Evolutionary conservation across 2,797 vertebrate species (phyloP), one percentile per base, ranked within the genome.

Genomic region (Mycteria americana): DNA sequence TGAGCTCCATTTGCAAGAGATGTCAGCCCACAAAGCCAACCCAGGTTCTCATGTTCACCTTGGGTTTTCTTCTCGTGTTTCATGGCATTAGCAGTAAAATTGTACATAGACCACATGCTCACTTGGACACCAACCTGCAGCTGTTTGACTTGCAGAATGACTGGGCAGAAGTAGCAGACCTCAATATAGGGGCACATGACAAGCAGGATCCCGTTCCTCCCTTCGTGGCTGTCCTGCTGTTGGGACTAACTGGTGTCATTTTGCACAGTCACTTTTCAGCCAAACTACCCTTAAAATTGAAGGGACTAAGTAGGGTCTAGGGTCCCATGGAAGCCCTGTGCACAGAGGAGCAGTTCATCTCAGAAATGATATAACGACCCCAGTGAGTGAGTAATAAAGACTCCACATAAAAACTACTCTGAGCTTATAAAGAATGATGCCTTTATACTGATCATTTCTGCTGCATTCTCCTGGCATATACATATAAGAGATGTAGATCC

Each of bases 371-470:
- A 65, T 50, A 82, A 78, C 68, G 75, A 87, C 46, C 65, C 51
- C 37, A 69, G 35, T 41, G 24, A 95, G 24, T 37, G 24, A 94
- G 27, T 59, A 72, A 64, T 35, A 82, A 92, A 81, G 15, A 53
- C 53, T 86, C 74, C 48, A 86, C 81, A 86, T 76, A 69, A 95
- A 87, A 96, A 65, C 60, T 23, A n/a, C 43, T 85, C 59, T 65
- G 59, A 92, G 25, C 4, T 96, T 82, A 65, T 31, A 84, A 94
- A 56, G 78, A 95, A 91, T 80, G 68, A 78, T 82, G 83, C 45
- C 48, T 94, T 95, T 96, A 89, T 80, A 56, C 45, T 10, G 33
- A 59, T n/a, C 7, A 41, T 93, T 93, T 76, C 56, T 73, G 54
- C 39, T 80, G 31, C 18, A 24, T 83, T 92, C 50, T 63, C 75